Conservation (phyloP, 2,797 vertebrate genomes). For the Thamnophis elegans region DNA sequence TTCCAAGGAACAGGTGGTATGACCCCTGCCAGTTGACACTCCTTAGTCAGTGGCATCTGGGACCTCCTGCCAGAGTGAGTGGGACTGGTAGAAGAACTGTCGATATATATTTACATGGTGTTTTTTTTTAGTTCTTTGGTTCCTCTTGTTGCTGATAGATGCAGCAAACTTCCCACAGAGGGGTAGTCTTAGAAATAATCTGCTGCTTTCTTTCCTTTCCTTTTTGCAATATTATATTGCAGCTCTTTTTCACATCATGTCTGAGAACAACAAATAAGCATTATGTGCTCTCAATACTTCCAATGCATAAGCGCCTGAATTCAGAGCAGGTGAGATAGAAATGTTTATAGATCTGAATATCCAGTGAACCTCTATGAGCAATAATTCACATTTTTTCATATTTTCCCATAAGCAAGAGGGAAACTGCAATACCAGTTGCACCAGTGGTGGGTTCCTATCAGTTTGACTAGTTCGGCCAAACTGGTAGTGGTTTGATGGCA, state of each 20-base stretch:
- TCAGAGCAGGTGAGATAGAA: not conserved
- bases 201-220: rapidly evolving
- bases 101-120: slow-evolving; percentile 3
- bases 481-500: too few relatives aligned
- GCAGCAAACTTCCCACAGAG: not conserved
- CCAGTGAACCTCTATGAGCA: not conserved
- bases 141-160: slow-evolving; percentile 6
- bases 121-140: slow-evolving; percentile 10
- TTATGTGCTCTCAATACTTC: not conserved
- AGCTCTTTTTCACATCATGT: not conserved
- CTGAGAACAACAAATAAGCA: not conserved
- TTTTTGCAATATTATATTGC: not conserved
- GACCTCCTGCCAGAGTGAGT: not conserved
- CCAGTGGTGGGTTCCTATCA: not conserved
- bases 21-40: not conserved
- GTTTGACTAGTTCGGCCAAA: too few relatives aligned
- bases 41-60: not conserved
- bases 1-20: not conserved
- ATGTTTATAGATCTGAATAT: not conserved
- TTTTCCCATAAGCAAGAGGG: not conserved
- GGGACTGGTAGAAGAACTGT: not conserved
- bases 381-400: not conserved
- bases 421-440: not conserved
- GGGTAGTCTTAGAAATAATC: not conserved
- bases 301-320: not conserved